Conservation (phyloP, 1,140 invertebrate species). For the Ephestia elutella region DNA sequence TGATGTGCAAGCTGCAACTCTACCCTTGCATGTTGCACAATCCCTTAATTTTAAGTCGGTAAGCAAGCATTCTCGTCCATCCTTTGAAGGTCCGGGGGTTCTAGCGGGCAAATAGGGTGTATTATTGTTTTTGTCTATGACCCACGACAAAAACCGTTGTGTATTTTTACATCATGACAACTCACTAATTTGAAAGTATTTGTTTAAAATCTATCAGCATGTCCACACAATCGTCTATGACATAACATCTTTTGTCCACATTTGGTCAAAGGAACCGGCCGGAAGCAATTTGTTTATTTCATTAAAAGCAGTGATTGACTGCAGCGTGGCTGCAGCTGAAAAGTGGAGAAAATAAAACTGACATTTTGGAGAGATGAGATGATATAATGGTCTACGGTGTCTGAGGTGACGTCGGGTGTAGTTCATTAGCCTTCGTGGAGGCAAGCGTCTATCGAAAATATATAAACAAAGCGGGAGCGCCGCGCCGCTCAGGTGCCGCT, state of each 20-base stretch:
- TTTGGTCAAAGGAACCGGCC: constrained; percentile 3
- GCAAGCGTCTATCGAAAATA: constrained; percentile 25
- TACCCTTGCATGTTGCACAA: constrained; percentile 6
- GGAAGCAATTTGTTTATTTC: constrained; percentile 19
- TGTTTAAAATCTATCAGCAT: neutral
- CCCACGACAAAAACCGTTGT: no score
- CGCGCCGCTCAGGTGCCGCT: constrained; percentile 55
- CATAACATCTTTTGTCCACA: neutral
- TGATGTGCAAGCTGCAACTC: neutral
- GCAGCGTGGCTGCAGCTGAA: neutral
- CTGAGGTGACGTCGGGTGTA: neutral
- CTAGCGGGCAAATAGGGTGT: no score
- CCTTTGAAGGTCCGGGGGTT: no score
- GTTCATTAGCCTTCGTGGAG: constrained; percentile 19
- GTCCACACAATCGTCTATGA: neutral
- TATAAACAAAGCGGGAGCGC: constrained; percentile 40
- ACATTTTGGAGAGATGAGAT: constrained; percentile 11
- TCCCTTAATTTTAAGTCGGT: neutral
- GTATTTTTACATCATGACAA: no score
- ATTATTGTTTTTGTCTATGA: no score
- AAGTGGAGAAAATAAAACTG: neutral
- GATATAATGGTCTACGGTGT: constrained; percentile 33
- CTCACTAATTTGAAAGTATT: neutral
- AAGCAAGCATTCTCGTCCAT: no score
- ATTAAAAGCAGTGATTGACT: neutral